Conservation (phyloP, 2,797 vertebrate species). For the Manis javanica region DNA sequence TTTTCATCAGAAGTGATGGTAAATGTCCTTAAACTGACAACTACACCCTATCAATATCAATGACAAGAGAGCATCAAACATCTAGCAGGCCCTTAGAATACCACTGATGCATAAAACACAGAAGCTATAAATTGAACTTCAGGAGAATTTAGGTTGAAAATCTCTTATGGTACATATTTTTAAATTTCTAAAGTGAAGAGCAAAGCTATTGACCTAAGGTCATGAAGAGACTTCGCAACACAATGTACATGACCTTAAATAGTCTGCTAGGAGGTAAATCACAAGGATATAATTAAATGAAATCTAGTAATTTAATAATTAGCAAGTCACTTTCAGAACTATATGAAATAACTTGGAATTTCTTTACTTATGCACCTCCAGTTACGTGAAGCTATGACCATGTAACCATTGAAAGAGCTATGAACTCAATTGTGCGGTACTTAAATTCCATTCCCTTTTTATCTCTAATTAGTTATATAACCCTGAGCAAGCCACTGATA, state of each 20-base stretch:
- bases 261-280: conserved; percentile 33
- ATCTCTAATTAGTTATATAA: conserved; percentile 21
- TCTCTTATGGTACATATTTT: background rate
- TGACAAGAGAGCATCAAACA: background rate
- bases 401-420: background rate
- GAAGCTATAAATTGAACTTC: background rate
- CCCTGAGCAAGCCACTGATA: background rate
- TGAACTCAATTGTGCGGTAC: background rate
- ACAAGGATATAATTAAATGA: conserved; percentile 42
- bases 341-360: background rate
- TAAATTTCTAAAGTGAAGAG: background rate
- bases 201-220: background rate
- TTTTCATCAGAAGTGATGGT: background rate
- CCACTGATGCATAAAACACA: background rate
- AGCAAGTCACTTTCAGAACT: conserved; percentile 40
- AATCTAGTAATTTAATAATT: conserved; percentile 53
- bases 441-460: background rate
- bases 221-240: background rate
- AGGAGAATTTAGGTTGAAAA: background rate
- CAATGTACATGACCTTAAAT: conserved; percentile 27
- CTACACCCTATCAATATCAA: background rate
- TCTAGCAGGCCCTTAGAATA: background rate
- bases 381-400: background rate
- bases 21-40: background rate
- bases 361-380: conserved; percentile 12